These are phyloP conservation scores for Siphamia tubifer DNA, from an alignment of 2,113 vertebrate genomes.

Conservation along the genomic window DNA sequence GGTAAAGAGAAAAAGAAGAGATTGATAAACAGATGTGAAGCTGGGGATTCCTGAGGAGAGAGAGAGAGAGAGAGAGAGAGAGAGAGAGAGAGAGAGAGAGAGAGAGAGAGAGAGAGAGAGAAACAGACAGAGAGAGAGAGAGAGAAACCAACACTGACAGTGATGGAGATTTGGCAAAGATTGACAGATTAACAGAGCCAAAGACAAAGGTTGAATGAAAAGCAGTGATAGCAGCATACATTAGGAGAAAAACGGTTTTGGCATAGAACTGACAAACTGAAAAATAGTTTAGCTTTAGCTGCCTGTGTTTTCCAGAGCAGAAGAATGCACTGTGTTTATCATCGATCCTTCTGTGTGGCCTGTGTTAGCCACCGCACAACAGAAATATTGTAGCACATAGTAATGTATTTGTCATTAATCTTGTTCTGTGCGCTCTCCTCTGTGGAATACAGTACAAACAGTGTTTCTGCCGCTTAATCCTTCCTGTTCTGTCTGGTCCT, in stretches of 20 bases:
- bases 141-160: conserved; percentile 19
- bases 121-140: conserved; percentile 15
- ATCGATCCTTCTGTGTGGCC: conserved; percentile 52
- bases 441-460: conserved; percentile 27
- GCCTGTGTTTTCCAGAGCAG: conserved; percentile 14
- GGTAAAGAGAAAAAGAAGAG: not conserved
- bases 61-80: too few species aligned
- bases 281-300: conserved; percentile 16
- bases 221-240: not conserved
- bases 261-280: conserved; percentile 30
- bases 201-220: conserved; percentile 41
- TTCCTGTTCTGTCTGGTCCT: conserved; percentile 11
- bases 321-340: conserved; percentile 35
- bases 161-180: conserved; percentile 35
- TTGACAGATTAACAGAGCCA: conserved; percentile 45
- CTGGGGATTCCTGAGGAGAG: too few species aligned
- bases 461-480: conserved; percentile 32
- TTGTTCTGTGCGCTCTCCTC: conserved; percentile 9
- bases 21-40: too few species aligned
- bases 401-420: conserved; percentile 60
- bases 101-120: not conserved
- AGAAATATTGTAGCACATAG: conserved; percentile 28
- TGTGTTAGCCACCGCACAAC: not conserved
- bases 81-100: too few species aligned
- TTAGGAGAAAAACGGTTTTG: conserved; percentile 13